phyloP scores from a whole-genome alignment of 1,140 invertebrate species.

The Danaus melanippus region DNA sequence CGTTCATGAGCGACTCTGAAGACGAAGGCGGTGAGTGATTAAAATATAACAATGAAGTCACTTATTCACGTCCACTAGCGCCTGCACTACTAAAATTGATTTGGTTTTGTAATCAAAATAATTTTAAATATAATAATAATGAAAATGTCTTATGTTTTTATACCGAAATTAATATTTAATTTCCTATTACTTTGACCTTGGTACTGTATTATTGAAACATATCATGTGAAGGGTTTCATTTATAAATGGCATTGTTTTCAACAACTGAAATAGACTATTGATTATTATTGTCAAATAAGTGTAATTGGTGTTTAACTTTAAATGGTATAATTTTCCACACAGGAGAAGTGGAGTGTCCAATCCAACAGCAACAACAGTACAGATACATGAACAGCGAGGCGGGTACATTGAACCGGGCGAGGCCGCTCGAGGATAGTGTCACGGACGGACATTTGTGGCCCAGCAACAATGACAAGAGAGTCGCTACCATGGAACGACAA shows the following conservation, averaged over 20 bases:
- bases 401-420: slow-evolving; percentile 55
- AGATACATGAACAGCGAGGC: slow-evolving; percentile 83
- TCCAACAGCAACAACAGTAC: slow-evolving; percentile 84
- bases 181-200: too few relatives aligned
- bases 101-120: too few relatives aligned
- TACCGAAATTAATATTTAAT: too few relatives aligned
- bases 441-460: slow-evolving; percentile 64
- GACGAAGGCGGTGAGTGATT: slow-evolving; percentile 92
- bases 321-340: slow-evolving; percentile 13
- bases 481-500: slow-evolving; percentile 80
- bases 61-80: not conserved
- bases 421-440: slow-evolving; percentile 59
- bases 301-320: too few relatives aligned
- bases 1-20: slow-evolving; percentile 98
- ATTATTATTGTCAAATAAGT: too few relatives aligned
- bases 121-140: too few relatives aligned
- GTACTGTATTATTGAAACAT: too few relatives aligned
- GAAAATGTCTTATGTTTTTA: too few relatives aligned
- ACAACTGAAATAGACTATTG: too few relatives aligned
- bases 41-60: not conserved
- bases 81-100: not conserved
- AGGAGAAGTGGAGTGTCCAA: slow-evolving; percentile 79
- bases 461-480: slow-evolving; percentile 86
- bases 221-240: too few relatives aligned
- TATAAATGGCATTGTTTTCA: too few relatives aligned